Evolutionary conservation across 2,888 invertebrate species (phyloP), one percentile per base, ranked within the genome.

Genomic region (Steinernema hermaphroditum): DNA sequence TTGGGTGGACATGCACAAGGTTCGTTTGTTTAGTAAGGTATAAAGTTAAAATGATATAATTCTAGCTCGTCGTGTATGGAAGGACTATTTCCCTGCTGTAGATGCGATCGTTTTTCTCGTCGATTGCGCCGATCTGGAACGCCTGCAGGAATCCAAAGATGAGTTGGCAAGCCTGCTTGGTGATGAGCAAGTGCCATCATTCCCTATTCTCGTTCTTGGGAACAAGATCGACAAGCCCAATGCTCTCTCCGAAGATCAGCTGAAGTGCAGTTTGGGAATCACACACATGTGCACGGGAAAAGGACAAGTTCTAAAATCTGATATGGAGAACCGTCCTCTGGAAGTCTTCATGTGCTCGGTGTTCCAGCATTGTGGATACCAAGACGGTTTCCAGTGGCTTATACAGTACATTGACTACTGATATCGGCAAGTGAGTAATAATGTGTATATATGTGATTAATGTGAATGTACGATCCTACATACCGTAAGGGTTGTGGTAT

Each of bases 311-410:
- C 90, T 94, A 76, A 91, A 95, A 85, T 91, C 92, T 79, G 96
- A 97, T 87, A 90, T 96, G 85, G 92, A 93, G 70, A 94, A 94
- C 75, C 93, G 97, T 89, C 98, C 98, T 78, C 89, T 98, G 89
- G 98, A 98, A 90, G 90, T 98, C 86, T 98, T 95, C 90, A 98
- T 99, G 98, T 98, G 97, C 90, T 96, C 96, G 83, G 97, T 98
- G 86, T 91, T 97, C 88, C 96, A 96, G 90, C 91, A 96, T 87
- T 97, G 98, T 90, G 98, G 98, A 81, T 98, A 98, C 70, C 98
- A 98, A 77, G 98, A 98, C 89, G 98, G 97, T 85, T 98, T 98
- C 91, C 93, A 97, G 89, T 98, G 98, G 98, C 91, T 98, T 89
- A 94, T 96, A 87, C 94, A 96, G 90, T 96, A 95, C 90, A 94